phyloP scores from a whole-genome alignment of 2,113 vertebrate species.

The Bujurquina vittata region DNA sequence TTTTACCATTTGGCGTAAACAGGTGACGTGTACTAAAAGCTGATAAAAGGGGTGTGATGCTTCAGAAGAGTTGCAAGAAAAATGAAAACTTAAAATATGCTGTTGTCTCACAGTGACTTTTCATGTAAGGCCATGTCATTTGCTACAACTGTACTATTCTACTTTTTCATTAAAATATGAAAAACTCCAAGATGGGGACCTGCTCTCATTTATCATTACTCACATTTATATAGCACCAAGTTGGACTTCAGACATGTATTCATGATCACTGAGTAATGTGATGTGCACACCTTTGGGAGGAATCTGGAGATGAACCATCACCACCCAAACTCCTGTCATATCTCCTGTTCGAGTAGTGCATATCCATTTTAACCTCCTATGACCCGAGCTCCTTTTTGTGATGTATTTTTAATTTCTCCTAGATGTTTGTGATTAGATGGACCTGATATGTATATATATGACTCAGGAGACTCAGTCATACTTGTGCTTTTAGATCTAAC shows the following conservation, averaged over 20 bases:
- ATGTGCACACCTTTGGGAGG: not conserved
- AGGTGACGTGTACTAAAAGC: not conserved
- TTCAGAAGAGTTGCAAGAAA: not conserved
- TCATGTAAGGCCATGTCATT: slow-evolving; percentile 51
- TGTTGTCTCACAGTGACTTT: slow-evolving; percentile 56
- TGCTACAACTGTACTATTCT: slow-evolving; percentile 75
- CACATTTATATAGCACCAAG: rapidly evolving
- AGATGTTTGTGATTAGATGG: too few relatives aligned
- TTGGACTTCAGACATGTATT: too few relatives aligned
- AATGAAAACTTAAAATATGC: slow-evolving; percentile 40
- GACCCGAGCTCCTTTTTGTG: too few relatives aligned
- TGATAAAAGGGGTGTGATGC: not conserved
- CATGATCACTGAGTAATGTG: too few relatives aligned
- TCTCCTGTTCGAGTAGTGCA: too few relatives aligned
- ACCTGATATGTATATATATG: too few relatives aligned
- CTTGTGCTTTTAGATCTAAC: too few relatives aligned
- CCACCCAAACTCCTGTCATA: too few relatives aligned
- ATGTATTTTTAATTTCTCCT: too few relatives aligned
- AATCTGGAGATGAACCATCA: too few relatives aligned
- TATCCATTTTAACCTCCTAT: too few relatives aligned
- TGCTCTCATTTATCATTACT: not conserved
- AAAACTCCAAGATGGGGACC: slow-evolving; percentile 15
- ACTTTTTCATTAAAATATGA: slow-evolving; percentile 85
- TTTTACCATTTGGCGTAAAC: not conserved
- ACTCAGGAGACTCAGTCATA: too few relatives aligned